Conservation (phyloP, 1,140 invertebrate genomes). For the Augochlora pura region DNA sequence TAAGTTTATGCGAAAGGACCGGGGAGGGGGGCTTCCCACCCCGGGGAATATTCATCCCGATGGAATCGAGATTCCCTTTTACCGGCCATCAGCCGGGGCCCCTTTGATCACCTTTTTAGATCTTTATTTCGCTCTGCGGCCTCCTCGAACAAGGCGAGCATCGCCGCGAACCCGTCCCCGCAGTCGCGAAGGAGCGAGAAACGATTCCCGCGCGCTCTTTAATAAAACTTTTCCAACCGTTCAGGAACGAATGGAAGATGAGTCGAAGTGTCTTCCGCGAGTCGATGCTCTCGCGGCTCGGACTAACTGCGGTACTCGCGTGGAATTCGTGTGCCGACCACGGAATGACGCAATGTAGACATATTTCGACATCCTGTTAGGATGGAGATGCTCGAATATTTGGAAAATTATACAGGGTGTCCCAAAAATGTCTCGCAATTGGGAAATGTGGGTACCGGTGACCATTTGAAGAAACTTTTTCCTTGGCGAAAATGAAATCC, state of each 20-base stretch:
- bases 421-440: too few relatives aligned
- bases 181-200: neutral
- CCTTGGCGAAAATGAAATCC: too few relatives aligned
- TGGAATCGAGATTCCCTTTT: constrained; percentile 16
- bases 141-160: neutral
- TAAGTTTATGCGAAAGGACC: neutral
- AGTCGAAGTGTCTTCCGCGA: neutral
- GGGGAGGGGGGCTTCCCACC: neutral
- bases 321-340: neutral
- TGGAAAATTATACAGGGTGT: too few relatives aligned
- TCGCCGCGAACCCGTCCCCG: neutral
- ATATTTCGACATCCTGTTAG: too few relatives aligned
- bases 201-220: neutral
- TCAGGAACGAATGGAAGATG: neutral
- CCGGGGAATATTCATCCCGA: too few relatives aligned
- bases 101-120: constrained; percentile 24
- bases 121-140: neutral
- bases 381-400: too few relatives aligned
- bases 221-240: constrained; percentile 29
- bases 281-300: neutral
- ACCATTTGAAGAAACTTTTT: too few relatives aligned
- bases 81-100: constrained; percentile 6
- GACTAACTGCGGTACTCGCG: neutral
- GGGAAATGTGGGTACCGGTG: too few relatives aligned
- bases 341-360: too few relatives aligned